A percentile compares a stretch with the other conserved stretches of the same genome.
Evolutionary conservation across 2,888 invertebrate genomes (phyloP).

Genomic region (Hermaeophaga mercurialis): DNA sequence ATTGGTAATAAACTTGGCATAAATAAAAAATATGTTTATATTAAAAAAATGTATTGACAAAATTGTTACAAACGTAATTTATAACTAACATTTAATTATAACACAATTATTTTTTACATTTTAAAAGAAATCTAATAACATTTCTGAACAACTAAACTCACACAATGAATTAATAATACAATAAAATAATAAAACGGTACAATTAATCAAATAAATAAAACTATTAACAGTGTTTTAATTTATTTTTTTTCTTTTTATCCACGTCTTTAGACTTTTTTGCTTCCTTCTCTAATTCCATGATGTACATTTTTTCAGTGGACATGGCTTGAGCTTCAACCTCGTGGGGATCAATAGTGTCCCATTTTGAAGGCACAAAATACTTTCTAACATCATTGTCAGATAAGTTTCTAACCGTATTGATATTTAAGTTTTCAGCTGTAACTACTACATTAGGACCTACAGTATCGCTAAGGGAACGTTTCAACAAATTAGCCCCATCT

Average conservation of each 20-base stretch:
- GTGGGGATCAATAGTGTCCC: conserved; percentile 92
- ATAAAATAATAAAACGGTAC: too few species aligned
- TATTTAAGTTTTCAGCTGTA: conserved; percentile 28
- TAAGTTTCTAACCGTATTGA: conserved; percentile 22
- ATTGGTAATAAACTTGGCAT: too few species aligned
- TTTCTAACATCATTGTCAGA: conserved; percentile 34
- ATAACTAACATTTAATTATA: too few species aligned
- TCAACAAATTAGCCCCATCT: conserved; percentile 52
- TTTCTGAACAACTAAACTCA: too few species aligned
- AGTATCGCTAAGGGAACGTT: conserved; percentile 44
- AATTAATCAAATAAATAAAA: too few species aligned
- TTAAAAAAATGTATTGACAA: too few species aligned
- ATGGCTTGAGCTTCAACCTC: conserved; percentile 78
- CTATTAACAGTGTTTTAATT: too few species aligned
- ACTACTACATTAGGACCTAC: conserved; percentile 38
- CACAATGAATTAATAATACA: too few species aligned
- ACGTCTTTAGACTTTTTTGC: conserved; percentile 3
- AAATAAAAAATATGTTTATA: too few species aligned
- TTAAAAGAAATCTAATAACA: too few species aligned
- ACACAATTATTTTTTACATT: too few species aligned
- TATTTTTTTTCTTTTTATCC: conserved; percentile 23
- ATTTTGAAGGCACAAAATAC: conserved; percentile 87
- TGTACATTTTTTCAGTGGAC: conserved; percentile 84
- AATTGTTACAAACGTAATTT: too few species aligned
- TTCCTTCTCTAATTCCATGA: conserved; percentile 60